phyloP scores from a whole-genome alignment of 2,797 vertebrate genomes.

The Acestrorhynchus altus region DNA sequence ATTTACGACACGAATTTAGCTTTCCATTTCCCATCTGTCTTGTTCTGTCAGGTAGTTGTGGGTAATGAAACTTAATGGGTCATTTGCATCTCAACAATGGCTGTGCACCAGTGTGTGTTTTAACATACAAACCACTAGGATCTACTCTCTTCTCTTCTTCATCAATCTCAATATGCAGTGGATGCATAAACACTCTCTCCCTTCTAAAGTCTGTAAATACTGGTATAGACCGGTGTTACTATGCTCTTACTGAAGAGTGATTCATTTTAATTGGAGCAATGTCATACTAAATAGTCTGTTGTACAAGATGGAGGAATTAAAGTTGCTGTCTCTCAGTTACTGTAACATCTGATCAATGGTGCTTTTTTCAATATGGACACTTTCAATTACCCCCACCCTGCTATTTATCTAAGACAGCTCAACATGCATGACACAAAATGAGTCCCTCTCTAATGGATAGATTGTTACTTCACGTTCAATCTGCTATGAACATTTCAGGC shows the following conservation, averaged over 20 bases:
- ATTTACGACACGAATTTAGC: not conserved
- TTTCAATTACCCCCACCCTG: constrained; percentile 32
- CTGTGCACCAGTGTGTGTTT: not conserved
- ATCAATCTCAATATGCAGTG: not conserved
- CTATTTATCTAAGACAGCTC: constrained; percentile 29
- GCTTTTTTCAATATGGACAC: constrained; percentile 27
- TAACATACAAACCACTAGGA: not conserved
- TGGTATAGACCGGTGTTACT: too few species aligned
- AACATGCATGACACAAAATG: constrained; percentile 12
- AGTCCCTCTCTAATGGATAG: constrained; percentile 28
- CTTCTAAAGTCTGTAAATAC: not conserved
- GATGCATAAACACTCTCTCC: not conserved
- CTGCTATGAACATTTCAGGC: not conserved
- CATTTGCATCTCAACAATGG: not conserved
- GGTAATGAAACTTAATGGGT: constrained; percentile 7
- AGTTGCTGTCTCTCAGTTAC: not conserved
- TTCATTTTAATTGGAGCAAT: not conserved
- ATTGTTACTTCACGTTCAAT: constrained; percentile 34
- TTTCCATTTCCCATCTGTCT: not conserved
- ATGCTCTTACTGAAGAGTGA: not conserved
- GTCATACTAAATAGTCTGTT: not conserved
- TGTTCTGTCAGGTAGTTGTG: not conserved
- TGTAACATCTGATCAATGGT: constrained; percentile 30
- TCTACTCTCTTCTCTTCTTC: not conserved
- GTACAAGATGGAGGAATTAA: not conserved